These are phyloP conservation scores for Peribatodes rhomboidaria DNA, from an alignment of 2,888 invertebrate species.

Conservation along the genomic window DNA sequence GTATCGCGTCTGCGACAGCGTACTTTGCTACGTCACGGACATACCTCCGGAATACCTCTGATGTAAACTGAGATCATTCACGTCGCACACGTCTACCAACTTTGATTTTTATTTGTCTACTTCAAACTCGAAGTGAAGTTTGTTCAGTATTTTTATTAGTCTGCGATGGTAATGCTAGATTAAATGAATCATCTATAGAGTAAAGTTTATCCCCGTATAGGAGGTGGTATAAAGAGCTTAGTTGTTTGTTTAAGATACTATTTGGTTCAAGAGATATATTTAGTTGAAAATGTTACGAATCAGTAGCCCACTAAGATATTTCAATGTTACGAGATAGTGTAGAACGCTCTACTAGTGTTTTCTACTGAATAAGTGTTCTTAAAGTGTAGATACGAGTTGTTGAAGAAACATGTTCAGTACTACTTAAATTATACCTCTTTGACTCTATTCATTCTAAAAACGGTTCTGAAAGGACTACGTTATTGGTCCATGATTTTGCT, in stretches of 20 bases:
- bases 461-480: background rate
- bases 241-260: constrained; percentile 8
- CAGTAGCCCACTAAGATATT: too few species aligned
- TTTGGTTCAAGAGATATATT: background rate
- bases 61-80: constrained; percentile 71
- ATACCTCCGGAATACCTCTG: constrained; percentile 68
- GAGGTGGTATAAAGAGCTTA: constrained; percentile 19
- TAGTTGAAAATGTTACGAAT: background rate
- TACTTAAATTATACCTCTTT: too few species aligned
- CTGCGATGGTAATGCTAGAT: constrained; percentile 47
- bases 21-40: constrained; percentile 53
- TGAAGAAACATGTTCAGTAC: too few species aligned
- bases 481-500: background rate
- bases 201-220: constrained; percentile 36
- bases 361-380: too few species aligned
- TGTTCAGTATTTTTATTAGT: constrained; percentile 48
- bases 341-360: too few species aligned
- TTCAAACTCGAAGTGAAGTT: constrained; percentile 44
- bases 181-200: constrained; percentile 39
- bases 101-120: constrained; percentile 55
- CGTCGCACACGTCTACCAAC: constrained; percentile 58
- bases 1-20: constrained; percentile 59
- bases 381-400: too few species aligned
- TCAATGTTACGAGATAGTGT: too few species aligned
- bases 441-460: background rate